Base-by-base conservation (phyloP, 2,888 invertebrate species). In the Cephus spinipes region DNA sequence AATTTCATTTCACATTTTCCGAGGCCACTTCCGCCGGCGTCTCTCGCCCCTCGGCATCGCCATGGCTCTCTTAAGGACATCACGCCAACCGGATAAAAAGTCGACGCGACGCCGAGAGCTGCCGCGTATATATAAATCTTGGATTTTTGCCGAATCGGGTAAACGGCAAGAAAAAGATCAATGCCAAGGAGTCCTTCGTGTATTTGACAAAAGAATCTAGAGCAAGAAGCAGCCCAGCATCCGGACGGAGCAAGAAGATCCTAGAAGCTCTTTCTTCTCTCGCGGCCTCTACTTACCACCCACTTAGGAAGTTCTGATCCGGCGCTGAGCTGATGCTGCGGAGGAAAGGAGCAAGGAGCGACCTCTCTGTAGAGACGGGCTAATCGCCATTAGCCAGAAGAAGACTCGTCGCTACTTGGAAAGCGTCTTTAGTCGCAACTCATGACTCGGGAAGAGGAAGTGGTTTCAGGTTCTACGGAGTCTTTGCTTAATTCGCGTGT, bases 1-100 rank as follows among this genome's bases (percentile, higher is more conserved):
- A 84, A 87, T 87, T 86, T 87, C 87, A 88, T 88, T 87, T 86
- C 85, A 55, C 87, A 88, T 88, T 88, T 88, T 85, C 81, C 79
- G 79, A 69, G 31, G 71, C 4, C 71, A 71, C 71, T 33, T 71
- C 71, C 32, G 32, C 32, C 71, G 71, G 32, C 32, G 71, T 71
- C 55, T 23, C 55, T 40, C 15, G 40, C 6, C 15, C 40, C 40
- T 40, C 40, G 15, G 15, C 40, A 15, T 15, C 40, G 15, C 6
- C 15, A 0, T 4, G 2, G 2, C 55, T 55, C 55, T 55, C 55
- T 55, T 9, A 23, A 55, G 55, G 55, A 55, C 55, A 9, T 55
- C 55, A 15, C 55, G 55, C 9, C 55, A 23, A 23, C 23, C 55
- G 55, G 23, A 55, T 55, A 55, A 55, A 55, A 55, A 23, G 15